Percentiles rank a stretch among this genome's conserved stretches.
These are phyloP conservation scores for Drosophila bipectinata DNA, from an alignment of 1,140 invertebrate species.

Conservation along the genomic window DNA sequence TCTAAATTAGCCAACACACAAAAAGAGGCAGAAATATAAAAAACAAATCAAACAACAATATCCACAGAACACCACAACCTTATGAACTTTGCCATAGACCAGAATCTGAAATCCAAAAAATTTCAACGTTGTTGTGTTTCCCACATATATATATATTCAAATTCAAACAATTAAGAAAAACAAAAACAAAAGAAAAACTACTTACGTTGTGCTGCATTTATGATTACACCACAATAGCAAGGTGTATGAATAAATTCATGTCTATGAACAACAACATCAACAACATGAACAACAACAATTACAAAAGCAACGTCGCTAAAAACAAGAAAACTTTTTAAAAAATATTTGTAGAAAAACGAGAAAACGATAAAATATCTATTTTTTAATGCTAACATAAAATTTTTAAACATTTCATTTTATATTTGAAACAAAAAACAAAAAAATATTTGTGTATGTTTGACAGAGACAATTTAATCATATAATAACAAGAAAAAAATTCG, in stretches of 20 bases:
- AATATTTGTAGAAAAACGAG: constrained; percentile 36
- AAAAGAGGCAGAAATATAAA: constrained; percentile 1
- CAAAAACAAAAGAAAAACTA: constrained; percentile 54
- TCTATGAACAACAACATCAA: constrained; percentile 45
- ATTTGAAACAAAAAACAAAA: constrained; percentile 8
- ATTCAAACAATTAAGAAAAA: constrained; percentile 41
- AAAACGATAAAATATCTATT: constrained; percentile 29
- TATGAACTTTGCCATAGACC: constrained; percentile 52
- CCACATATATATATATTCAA: constrained; percentile 9
- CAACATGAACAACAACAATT: constrained; percentile 17
- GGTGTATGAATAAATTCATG: constrained; percentile 10
- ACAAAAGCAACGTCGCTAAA: constrained; percentile 77
- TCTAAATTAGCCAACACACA: constrained; percentile 56
- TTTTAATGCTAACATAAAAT: constrained; percentile 57
- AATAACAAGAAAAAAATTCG: constrained; percentile 49
- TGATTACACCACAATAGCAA: constrained; percentile 7
- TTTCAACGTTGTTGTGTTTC: constrained; percentile 72
- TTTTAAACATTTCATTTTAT: constrained; percentile 62
- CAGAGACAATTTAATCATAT: constrained; percentile 51
- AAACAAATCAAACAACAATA: constrained; percentile 47
- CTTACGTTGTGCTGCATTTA: constrained; percentile 59
- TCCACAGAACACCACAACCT: constrained; percentile 38
- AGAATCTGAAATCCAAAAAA: constrained; percentile 18
- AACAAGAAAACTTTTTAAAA: constrained; percentile 80
- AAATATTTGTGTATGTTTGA: constrained; percentile 45